Base-by-base conservation (phyloP, 2,888 invertebrate genomes). In the Dynastes maya region DNA sequence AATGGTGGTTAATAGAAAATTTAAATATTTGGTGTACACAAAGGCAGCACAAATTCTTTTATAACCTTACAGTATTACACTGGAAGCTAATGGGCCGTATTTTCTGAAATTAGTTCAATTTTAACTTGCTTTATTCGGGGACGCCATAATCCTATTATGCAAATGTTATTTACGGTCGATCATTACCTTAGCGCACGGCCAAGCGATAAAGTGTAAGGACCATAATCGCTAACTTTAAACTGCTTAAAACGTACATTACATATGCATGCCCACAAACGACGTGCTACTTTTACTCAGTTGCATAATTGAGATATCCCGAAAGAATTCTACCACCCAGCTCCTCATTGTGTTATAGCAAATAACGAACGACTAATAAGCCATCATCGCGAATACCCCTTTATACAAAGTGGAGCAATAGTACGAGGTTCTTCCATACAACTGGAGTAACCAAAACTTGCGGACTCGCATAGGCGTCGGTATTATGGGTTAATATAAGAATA, bases 121-220 rank as follows among this genome's bases (percentile, higher is more conserved):
- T 63, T 32, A 32, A 63, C 29, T 63, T 32, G 63, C 13, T 11
- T 63, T 63, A 63, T 32, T 63, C 32, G 29, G 29, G 2, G 32
- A 63, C 63, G 63, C 63, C 2, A 63, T 63, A 63, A 63, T 63
- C 63, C 63, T 63, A 63, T 63, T 63, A 63, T 63, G 63, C 63
- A 63, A 63, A 63, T 63, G 63, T 63, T 63, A 63, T 63, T 32
- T 63, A 63, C 63, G 63, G 32, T 32, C 37, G 63, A 63, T 63
- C 63, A 63, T 63, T 63, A 63, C 63, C 32, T 63, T 13, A 63
- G 63, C 63, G 63, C 13, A 37, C 63, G 63, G 63, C 27, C 63
- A 63, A 63, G 63, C 63, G 63, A 63, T 63, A 63, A 63, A 32
- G 11, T n/a, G 29, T 32, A 3, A 63, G 32, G 63, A 27, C 63